phyloP scores from a whole-genome alignment of 2,113 vertebrate genomes.

The Crotophaga sulcirostris region DNA sequence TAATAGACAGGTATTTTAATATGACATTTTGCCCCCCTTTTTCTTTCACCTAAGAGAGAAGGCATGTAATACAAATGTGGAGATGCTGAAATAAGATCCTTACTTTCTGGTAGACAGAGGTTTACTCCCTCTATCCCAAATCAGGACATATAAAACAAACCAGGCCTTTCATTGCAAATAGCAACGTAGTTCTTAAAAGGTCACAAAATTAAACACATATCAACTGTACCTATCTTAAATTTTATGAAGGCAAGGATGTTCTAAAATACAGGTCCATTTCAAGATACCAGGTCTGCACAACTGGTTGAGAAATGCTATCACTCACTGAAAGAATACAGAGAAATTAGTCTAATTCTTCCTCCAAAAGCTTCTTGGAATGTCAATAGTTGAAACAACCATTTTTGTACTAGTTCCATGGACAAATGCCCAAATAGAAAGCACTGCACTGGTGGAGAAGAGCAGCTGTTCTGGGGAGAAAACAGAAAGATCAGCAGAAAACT shows the following conservation, averaged over 20 bases:
- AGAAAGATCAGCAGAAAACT: neutral
- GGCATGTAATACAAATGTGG: neutral
- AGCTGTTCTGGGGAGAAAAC: neutral
- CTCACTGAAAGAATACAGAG: neutral
- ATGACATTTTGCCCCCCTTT: conserved; percentile 7
- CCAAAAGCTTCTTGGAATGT: neutral
- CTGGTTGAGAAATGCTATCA: neutral
- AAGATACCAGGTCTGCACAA: neutral
- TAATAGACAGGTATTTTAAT: neutral
- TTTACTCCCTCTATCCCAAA: neutral
- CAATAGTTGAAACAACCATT: neutral
- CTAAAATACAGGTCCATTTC: neutral
- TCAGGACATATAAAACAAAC: neutral
- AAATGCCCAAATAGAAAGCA: neutral
- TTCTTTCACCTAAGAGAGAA: neutral
- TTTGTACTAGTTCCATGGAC: neutral
- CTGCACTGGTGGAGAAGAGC: neutral
- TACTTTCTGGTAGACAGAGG: neutral
- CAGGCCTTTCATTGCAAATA: neutral
- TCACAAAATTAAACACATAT: neutral
- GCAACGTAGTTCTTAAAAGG: neutral
- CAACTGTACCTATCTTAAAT: neutral
- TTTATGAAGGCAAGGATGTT: neutral
- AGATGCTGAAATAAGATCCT: neutral
- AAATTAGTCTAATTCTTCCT: neutral